These are phyloP conservation scores for Nyctibius bracteatus DNA, from an alignment of 2,113 vertebrate species.

Conservation along the genomic window DNA sequence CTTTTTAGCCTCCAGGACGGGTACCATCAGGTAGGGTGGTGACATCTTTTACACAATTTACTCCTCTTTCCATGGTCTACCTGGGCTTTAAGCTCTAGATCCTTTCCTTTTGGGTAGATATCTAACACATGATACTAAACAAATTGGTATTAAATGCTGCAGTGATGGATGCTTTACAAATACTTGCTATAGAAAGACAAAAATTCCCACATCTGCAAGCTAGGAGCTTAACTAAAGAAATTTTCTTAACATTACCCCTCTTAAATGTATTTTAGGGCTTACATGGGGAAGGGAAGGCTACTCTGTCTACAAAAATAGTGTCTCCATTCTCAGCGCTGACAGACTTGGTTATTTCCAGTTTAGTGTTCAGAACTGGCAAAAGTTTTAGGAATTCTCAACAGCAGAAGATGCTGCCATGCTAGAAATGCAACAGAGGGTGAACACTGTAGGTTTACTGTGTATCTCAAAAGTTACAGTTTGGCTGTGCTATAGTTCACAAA, in stretches of 20 bases:
- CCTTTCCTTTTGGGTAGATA: not conserved
- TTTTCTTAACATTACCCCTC: not conserved
- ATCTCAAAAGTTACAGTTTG: not conserved
- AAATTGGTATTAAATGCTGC: not conserved
- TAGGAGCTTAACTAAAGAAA: not conserved
- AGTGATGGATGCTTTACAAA: not conserved
- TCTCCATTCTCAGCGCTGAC: not conserved
- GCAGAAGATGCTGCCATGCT: not conserved
- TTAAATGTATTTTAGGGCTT: not conserved
- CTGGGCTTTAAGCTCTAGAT: not conserved
- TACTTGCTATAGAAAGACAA: not conserved
- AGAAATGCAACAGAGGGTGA: not conserved
- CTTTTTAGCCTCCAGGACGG: not conserved
- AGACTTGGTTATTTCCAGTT: not conserved
- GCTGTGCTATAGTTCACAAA: not conserved
- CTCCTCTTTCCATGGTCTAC: not conserved
- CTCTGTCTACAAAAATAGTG: slow-evolving; percentile 18
- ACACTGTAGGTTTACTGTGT: not conserved
- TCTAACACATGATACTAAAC: not conserved
- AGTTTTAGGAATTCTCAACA: not conserved
- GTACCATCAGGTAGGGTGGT: not conserved
- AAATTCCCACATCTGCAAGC: not conserved
- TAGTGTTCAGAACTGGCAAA: slow-evolving; percentile 47
- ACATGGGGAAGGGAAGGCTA: not conserved
- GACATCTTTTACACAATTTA: not conserved